Base-by-base conservation (phyloP, 1,140 invertebrate genomes). In the Drosophila mayri region DNA sequence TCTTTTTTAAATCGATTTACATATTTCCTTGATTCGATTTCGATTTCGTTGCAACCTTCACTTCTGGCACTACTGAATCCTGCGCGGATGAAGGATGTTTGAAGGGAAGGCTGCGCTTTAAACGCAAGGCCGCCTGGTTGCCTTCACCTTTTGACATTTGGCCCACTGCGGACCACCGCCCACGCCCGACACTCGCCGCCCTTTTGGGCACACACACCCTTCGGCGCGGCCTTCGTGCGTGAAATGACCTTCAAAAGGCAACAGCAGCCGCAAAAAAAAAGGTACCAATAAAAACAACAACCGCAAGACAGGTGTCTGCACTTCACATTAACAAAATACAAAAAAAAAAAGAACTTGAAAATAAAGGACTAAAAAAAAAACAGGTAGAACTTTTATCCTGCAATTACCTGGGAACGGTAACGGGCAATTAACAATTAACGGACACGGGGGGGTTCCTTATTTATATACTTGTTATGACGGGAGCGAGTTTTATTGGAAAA, bases 181-280 rank as follows among this genome's bases (percentile, higher is more conserved):
- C 44, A 18, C 37, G 7, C 25, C 28, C 37, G 7, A n/a, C 49
- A 18, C 18, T 25, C 41, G 35, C 25, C 43, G 40, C 37, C 61
- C 66, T 37, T n/a, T 40, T 28, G 47, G 18, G 32, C 25, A 25
- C 25, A 30, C 55, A 60, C 66, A 60, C 66, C 55, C 54, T 70
- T 70, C 55, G 41, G 61, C 61, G 46, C 49, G 46, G 61, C 74
- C 64, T 78, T 75, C 73, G 64, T 81, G 77, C 81, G 81, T 74
- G 70, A 70, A 70, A 80, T 88, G 84, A 88, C 84, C 84, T 88
- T 88, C 80, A 88, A 90, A 87, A 87, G 66, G 57, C 81, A 63
- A 58, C 71, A 72, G 54, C 35, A 83, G 37, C 49, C 64, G 43
- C 50, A 81, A 30, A 9, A 49, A 16, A 32, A 52, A 32, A 35